Percentiles rank a stretch among this genome's conserved stretches.
Evolutionary conservation across 2,113 vertebrate genomes (phyloP).

Genomic region (Acrocephalus kingi): DNA sequence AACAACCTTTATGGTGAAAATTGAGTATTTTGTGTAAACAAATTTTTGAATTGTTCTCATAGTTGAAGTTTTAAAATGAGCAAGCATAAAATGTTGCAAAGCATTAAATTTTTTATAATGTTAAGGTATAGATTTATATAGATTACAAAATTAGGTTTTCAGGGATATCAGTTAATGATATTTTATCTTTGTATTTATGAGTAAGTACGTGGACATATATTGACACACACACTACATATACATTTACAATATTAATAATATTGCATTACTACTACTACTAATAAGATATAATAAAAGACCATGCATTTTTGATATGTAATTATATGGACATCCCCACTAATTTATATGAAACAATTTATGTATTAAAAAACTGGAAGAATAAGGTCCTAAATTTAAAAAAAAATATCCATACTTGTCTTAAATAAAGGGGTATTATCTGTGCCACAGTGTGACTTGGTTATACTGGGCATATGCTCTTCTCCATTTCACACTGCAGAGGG

Average conservation of each 20-base stretch:
- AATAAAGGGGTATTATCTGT: neutral
- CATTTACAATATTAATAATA: neutral
- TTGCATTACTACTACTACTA: neutral
- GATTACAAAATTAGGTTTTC: neutral
- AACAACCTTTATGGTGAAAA: neutral
- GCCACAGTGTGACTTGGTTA: neutral
- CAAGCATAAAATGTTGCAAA: neutral
- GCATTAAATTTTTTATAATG: neutral
- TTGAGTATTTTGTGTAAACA: neutral
- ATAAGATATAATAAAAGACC: neutral
- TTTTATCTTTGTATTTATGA: neutral
- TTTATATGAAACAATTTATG: neutral
- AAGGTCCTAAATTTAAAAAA: neutral
- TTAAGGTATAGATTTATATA: neutral
- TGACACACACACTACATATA: neutral
- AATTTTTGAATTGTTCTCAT: neutral
- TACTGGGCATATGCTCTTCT: constrained; percentile 22
- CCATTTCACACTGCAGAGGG: neutral
- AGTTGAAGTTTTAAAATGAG: neutral
- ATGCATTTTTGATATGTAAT: neutral
- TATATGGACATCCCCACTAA: neutral
- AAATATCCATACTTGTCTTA: neutral
- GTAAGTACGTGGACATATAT: neutral
- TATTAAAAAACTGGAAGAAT: neutral
- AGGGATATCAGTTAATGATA: neutral